Conservation (phyloP, 2,113 vertebrate species). For the Malurus alboscapulatus region DNA sequence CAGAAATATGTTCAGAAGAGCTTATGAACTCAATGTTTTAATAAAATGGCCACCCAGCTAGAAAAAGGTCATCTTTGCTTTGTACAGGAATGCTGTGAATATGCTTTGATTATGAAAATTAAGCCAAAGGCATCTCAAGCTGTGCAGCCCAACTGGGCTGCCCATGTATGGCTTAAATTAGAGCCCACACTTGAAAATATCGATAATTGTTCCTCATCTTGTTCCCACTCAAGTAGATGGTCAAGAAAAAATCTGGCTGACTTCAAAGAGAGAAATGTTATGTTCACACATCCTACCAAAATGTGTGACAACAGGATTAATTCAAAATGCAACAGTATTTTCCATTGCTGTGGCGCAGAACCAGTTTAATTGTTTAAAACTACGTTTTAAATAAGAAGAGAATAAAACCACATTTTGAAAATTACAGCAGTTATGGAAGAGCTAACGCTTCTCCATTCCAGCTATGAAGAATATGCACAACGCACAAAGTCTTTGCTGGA, state of each 20-base stretch:
- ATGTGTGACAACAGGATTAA: neutral
- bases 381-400: neutral
- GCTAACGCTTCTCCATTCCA: neutral
- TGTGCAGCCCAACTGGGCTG: neutral
- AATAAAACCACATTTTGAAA: neutral
- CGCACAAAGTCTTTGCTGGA: neutral
- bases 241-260: neutral
- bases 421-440: neutral
- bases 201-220: neutral
- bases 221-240: neutral
- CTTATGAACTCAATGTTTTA: neutral
- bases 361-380: neutral
- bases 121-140: neutral
- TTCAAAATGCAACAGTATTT: neutral
- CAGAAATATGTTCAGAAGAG: constrained; percentile 1
- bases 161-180: neutral
- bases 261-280: neutral
- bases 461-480: neutral
- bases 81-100: neutral
- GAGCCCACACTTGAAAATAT: neutral
- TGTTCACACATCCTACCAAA: neutral
- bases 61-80: neutral
- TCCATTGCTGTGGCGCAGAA: neutral
- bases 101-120: constrained; percentile 45
- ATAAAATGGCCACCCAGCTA: constrained; percentile 32